Percentiles rank a stretch among this genome's conserved stretches.
phyloP scores from a whole-genome alignment of 2,888 invertebrate species.

The Standfussiana lucernea region DNA sequence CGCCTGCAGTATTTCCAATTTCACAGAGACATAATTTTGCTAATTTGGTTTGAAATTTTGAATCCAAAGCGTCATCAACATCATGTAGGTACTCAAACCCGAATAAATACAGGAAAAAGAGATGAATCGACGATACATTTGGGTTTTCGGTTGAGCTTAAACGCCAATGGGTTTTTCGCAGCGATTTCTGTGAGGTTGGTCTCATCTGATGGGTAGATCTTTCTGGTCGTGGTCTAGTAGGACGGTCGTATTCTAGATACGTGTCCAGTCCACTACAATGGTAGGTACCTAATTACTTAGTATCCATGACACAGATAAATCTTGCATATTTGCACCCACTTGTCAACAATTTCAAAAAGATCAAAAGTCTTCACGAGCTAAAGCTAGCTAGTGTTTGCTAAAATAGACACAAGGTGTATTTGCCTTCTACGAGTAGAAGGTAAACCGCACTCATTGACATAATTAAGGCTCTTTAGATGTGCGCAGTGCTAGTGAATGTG shows the following conservation, averaged over 20 bases:
- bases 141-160: not conserved
- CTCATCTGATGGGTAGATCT: not conserved
- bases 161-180: not conserved
- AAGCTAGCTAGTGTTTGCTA: not conserved
- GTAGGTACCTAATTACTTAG: too few species aligned
- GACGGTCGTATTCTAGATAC: not conserved
- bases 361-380: not conserved
- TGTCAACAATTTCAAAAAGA: not conserved
- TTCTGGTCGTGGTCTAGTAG: not conserved
- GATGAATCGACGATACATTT: not conserved
- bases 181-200: not conserved
- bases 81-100: not conserved
- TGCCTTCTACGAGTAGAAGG: not conserved
- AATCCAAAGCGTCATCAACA: not conserved
- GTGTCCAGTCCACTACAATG: not conserved
- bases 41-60: not conserved
- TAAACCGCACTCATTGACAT: conserved; percentile 48
- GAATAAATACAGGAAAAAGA: conserved; percentile 2
- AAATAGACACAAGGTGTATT: not conserved
- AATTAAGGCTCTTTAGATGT: conserved; percentile 65
- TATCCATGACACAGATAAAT: not conserved
- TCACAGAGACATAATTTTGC: conserved; percentile 5
- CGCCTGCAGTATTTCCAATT: conserved; percentile 16
- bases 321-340: not conserved
- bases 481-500: conserved; percentile 70